Percentiles rank a stretch among this genome's conserved stretches.
Evolutionary conservation across 2,888 invertebrate species (phyloP).

Genomic region (Cheilosia vulpina): DNA sequence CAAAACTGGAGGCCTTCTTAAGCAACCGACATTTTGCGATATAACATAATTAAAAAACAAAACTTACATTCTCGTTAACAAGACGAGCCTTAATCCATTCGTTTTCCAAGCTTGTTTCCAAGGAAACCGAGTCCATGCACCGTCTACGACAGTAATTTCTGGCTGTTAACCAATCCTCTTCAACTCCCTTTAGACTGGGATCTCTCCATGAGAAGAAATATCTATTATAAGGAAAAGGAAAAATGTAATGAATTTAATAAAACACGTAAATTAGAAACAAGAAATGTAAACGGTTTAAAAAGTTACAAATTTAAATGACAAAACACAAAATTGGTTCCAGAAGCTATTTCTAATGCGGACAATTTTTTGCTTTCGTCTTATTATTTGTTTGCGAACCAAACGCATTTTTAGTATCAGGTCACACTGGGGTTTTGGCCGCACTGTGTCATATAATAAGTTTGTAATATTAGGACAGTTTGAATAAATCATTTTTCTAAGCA

Average conservation of each 20-base stretch:
- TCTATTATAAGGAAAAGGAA: conserved; percentile 85
- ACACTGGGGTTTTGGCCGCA: too few relatives aligned
- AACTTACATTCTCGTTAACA: conserved; percentile 89
- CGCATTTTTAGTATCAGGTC: too few relatives aligned
- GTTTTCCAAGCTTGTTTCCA: conserved; percentile 94
- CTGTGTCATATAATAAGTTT: too few relatives aligned
- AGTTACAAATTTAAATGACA: neutral
- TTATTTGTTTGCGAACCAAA: too few relatives aligned
- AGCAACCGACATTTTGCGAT: too few relatives aligned
- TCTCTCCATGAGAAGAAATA: conserved; percentile 96
- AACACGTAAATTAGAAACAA: neutral
- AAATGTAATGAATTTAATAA: neutral
- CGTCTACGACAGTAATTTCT: conserved; percentile 94
- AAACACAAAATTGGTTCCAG: neutral
- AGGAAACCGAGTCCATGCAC: conserved; percentile 94
- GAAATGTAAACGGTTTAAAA: neutral
- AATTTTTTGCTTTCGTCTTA: too few relatives aligned
- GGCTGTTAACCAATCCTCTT: conserved; percentile 93
- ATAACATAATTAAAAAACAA: neutral
- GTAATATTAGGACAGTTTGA: too few relatives aligned
- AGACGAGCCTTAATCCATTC: conserved; percentile 93
- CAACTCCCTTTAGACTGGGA: conserved; percentile 88
- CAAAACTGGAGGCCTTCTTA: too few relatives aligned
- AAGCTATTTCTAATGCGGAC: too few relatives aligned
- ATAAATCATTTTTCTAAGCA: too few relatives aligned